Conservation (phyloP, 2,797 vertebrate genomes). For the Miichthys miiuy region DNA sequence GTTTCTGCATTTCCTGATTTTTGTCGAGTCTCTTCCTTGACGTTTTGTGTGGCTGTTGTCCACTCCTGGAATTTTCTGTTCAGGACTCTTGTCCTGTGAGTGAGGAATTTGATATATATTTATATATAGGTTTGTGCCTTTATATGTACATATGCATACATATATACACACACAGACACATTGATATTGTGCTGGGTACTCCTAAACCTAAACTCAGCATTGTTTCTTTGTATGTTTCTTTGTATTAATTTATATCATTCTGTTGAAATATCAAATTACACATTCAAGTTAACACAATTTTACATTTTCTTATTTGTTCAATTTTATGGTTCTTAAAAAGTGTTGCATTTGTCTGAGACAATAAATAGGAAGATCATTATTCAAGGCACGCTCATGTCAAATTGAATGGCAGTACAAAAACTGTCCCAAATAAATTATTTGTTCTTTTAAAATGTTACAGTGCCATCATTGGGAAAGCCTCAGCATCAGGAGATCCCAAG, state of each 20-base stretch:
- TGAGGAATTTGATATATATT: conserved; percentile 81
- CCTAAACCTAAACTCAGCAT: conserved; percentile 88
- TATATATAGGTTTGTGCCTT: conserved; percentile 83
- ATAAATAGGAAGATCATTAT: conserved; percentile 98
- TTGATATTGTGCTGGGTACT: conserved; percentile 92
- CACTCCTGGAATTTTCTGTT: conserved; percentile 67
- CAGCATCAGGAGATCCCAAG: conserved; percentile 91
- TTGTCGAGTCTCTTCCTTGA: conserved; percentile 80
- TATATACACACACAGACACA: conserved; percentile 85
- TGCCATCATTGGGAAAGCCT: conserved; percentile 95
- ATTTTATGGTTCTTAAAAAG: conserved; percentile 81
- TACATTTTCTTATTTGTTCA: conserved; percentile 52
- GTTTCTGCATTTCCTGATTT: conserved; percentile 94
- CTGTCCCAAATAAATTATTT: conserved; percentile 93
- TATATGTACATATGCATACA: conserved; percentile 86
- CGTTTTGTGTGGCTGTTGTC: conserved; percentile 77
- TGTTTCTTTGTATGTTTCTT: conserved; percentile 69
- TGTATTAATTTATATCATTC: conserved; percentile 83
- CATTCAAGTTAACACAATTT: conserved; percentile 64
- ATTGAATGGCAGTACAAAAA: conserved; percentile 96
- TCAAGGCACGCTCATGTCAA: conserved; percentile 99
- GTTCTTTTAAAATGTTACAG: conserved; percentile 86
- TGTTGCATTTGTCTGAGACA: conserved; percentile 97
- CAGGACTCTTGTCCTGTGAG: conserved; percentile 71
- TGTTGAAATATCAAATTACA: conserved; percentile 74